These are phyloP conservation scores for Catalaphyllia jardinei DNA, from an alignment of 64 coral and sea anemone species.

Conservation along the genomic window DNA sequence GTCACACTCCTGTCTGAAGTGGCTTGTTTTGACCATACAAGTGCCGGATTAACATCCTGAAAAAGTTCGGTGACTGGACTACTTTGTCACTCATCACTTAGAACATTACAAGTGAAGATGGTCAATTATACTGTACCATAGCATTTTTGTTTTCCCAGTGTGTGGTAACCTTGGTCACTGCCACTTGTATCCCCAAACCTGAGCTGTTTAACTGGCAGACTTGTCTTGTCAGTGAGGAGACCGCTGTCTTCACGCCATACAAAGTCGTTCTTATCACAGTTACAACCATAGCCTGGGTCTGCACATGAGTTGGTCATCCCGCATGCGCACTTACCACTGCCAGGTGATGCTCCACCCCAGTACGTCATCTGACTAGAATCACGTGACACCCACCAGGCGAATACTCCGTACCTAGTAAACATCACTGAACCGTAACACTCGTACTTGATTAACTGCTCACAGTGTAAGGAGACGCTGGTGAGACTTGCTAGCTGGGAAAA, in stretches of 20 bases:
- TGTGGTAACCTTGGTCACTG: not conserved
- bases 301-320: not conserved
- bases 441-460: slow-evolving; percentile 29
- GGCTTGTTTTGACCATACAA: too few species aligned
- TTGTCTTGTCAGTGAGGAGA: slow-evolving; percentile 7
- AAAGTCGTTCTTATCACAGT: not conserved
- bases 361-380: slow-evolving; percentile 3
- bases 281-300: too few species aligned
- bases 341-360: slow-evolving; percentile 32
- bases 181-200: not conserved
- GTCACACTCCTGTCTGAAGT: too few species aligned
- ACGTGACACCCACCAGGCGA: slow-evolving; percentile 16
- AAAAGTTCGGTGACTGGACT: too few species aligned
- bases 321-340: not conserved
- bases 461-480: not conserved
- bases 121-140: not conserved
- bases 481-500: not conserved
- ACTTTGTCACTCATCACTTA: too few species aligned
- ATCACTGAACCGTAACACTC: not conserved
- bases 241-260: slow-evolving; percentile 32
- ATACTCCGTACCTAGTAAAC: too few species aligned
- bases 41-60: too few species aligned
- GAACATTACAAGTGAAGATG: too few species aligned
- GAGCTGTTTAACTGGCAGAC: slow-evolving; percentile 18
- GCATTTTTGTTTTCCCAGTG: not conserved